A percentile compares a stretch with the other conserved stretches of the same genome.
Evolutionary conservation across 2,113 vertebrate species (phyloP).

Genomic region (Australoheros scitulus): DNA sequence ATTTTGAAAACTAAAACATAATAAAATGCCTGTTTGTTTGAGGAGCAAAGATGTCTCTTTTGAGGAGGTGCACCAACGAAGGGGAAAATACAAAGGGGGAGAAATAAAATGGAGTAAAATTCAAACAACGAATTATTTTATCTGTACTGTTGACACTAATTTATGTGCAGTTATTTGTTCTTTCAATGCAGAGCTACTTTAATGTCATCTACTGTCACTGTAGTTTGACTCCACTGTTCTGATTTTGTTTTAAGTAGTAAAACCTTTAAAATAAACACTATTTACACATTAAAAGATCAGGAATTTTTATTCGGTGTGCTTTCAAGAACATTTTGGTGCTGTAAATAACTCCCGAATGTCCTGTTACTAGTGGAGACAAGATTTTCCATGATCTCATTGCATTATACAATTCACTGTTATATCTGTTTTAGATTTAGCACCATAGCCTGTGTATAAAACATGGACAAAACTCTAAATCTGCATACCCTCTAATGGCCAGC

Average conservation of each 20-base stretch:
- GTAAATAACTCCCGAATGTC: not conserved
- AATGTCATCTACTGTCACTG: not conserved
- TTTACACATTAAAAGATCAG: not conserved
- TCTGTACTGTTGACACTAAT: not conserved
- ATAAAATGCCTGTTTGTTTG: not conserved
- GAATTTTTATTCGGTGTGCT: not conserved
- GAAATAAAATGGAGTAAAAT: not conserved
- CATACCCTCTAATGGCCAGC: not conserved
- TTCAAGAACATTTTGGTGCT: not conserved
- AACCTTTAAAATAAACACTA: not conserved
- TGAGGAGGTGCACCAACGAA: not conserved
- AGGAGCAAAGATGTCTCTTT: not conserved
- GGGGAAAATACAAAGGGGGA: not conserved
- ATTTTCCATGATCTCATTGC: not conserved
- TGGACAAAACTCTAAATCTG: not conserved
- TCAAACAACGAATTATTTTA: not conserved
- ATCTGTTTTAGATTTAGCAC: not conserved
- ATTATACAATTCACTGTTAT: conserved; percentile 8
- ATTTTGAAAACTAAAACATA: not conserved
- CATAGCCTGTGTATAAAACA: not conserved
- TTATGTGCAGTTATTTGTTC: not conserved
- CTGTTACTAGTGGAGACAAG: not conserved
- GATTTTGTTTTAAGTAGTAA: not conserved
- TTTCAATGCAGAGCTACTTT: not conserved
- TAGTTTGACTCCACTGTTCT: not conserved